phyloP scores from a whole-genome alignment of 2,888 invertebrate genomes.

The Calliphora vomitoria region DNA sequence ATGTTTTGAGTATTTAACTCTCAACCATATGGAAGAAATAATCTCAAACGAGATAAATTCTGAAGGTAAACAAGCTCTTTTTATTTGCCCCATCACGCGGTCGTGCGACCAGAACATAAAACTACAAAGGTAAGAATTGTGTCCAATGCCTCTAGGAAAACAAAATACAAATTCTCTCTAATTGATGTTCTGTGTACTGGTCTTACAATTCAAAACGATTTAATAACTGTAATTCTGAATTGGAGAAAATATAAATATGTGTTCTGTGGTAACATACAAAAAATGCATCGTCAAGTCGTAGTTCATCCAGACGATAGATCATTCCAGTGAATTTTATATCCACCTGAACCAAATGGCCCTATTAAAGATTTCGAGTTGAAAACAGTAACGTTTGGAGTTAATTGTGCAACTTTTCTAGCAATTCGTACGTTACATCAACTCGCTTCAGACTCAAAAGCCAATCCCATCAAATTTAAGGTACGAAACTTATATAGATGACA shows the following conservation, averaged over 20 bases:
- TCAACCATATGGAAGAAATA: conserved; percentile 25
- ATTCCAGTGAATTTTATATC: too few species aligned
- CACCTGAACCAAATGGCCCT: not conserved
- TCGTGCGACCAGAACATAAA: too few species aligned
- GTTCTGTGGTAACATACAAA: conserved; percentile 17
- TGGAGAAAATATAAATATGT: not conserved
- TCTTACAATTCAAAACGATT: conserved; percentile 14
- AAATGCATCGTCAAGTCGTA: conserved; percentile 25
- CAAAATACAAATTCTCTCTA: conserved; percentile 10
- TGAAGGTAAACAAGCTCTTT: not conserved
- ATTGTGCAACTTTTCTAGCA: conserved; percentile 27
- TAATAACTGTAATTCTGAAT: conserved; percentile 30
- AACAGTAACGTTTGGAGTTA: conserved; percentile 39
- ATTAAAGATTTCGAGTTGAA: conserved; percentile 39
- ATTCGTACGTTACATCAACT: conserved; percentile 21
- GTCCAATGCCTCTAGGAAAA: conserved; percentile 34
- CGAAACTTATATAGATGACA: conserved; percentile 45
- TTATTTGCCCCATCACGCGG: conserved; percentile 42
- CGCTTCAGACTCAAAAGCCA: not conserved
- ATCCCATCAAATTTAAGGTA: conserved; percentile 1
- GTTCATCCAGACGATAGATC: not conserved
- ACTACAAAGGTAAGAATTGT: conserved; percentile 32
- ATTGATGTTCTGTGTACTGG: too few species aligned
- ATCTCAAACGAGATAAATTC: not conserved
- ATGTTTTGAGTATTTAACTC: too few species aligned